Conservation (phyloP, 2,797 vertebrate species). For the Lagodon rhomboides region DNA sequence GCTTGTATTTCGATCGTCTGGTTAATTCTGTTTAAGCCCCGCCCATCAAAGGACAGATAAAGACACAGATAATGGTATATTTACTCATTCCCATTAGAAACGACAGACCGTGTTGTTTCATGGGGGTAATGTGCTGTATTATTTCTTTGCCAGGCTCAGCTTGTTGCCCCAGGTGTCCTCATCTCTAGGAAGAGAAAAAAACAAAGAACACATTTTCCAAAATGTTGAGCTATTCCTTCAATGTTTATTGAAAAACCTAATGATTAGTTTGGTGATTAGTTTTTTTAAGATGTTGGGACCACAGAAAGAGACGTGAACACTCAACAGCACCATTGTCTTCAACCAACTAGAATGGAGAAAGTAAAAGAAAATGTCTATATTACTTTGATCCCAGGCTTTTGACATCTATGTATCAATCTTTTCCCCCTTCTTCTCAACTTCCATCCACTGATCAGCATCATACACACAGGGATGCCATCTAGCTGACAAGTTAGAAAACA, state of each 20-base stretch:
- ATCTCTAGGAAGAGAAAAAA: neutral
- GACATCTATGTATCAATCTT: neutral
- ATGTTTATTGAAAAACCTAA: neutral
- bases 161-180: neutral
- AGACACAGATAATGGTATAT: no score
- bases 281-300: neutral
- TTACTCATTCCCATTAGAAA: neutral
- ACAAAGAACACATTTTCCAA: neutral
- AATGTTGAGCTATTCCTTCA: slow-evolving; percentile 7
- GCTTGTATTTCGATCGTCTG: no score
- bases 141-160: neutral
- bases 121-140: neutral
- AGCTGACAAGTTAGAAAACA: slow-evolving; percentile 51
- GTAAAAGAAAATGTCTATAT: slow-evolving; percentile 5
- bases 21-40: no score
- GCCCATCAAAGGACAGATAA: no score
- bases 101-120: neutral
- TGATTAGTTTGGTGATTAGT: neutral
- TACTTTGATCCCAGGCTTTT: neutral
- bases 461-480: slow-evolving; percentile 8
- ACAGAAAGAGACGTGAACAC: neutral
- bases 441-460: neutral
- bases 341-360: neutral
- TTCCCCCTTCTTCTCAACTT: neutral
- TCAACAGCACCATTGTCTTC: slow-evolving; percentile 21